Conservation (phyloP, 2,113 vertebrate genomes). For the Orthochromis indermauri region DNA sequence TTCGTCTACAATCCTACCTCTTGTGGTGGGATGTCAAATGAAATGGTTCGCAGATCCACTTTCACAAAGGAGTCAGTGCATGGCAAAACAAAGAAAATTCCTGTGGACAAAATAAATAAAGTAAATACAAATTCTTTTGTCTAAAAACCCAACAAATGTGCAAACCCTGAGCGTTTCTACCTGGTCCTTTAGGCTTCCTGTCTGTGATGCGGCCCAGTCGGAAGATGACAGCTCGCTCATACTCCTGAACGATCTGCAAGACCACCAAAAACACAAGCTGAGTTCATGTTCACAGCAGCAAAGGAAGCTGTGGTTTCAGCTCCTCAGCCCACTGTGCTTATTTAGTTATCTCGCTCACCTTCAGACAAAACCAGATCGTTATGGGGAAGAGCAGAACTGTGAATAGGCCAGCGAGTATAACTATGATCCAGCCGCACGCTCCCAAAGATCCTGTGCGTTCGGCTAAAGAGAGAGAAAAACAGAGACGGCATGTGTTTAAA, state of each 20-base stretch:
- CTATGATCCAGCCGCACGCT: conserved; percentile 75
- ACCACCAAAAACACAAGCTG: neutral
- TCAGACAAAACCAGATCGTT: conserved; percentile 82
- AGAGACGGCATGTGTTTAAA: neutral
- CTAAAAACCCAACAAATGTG: neutral
- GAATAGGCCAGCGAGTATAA: conserved; percentile 74
- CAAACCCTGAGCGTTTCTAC: conserved; percentile 44
- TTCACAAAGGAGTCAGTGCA: conserved; percentile 92
- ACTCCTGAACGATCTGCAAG: conserved; percentile 83
- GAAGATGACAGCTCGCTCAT: conserved; percentile 86
- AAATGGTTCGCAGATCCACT: conserved; percentile 93
- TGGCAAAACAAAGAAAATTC: conserved; percentile 86
- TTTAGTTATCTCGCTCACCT: conserved; percentile 68
- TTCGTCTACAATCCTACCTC: conserved; percentile 72
- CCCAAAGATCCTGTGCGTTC: conserved; percentile 66
- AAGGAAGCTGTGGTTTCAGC: neutral
- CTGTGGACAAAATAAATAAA: neutral
- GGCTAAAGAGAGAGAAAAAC: conserved; percentile 41
- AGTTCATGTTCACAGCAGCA: neutral
- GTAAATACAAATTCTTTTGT: neutral
- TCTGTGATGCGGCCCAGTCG: conserved; percentile 78
- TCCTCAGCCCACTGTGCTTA: neutral
- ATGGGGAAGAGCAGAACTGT: conserved; percentile 73
- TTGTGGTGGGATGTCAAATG: conserved; percentile 96
- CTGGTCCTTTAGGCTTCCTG: conserved; percentile 83